Conservation (phyloP, 2,888 invertebrate species). For the Apantesis nais region DNA sequence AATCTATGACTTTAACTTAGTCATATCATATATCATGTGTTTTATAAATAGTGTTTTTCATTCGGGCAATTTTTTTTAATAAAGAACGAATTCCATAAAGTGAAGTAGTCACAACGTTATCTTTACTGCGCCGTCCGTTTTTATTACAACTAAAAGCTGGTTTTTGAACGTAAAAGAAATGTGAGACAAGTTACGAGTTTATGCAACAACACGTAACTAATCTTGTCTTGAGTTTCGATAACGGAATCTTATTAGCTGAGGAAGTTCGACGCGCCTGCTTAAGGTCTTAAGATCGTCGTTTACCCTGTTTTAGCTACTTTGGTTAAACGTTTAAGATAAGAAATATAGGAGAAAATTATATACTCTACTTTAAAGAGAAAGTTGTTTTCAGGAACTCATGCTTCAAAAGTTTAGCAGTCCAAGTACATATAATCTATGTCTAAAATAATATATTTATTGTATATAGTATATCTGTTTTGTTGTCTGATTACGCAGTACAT, state of each 20-base stretch:
- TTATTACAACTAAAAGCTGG: slow-evolving; percentile 28
- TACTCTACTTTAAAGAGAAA: slow-evolving; percentile 13
- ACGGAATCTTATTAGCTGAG: slow-evolving; percentile 35
- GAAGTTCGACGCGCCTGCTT: slow-evolving; percentile 25
- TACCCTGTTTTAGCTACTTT: slow-evolving; percentile 14
- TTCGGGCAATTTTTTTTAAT: background rate
- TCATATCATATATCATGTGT: background rate
- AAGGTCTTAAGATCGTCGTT: slow-evolving; percentile 24
- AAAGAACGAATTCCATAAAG: slow-evolving; percentile 12
- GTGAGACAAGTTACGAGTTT: slow-evolving; percentile 27
- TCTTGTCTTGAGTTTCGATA: slow-evolving; percentile 37
- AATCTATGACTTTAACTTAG: background rate
- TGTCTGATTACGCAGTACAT: too few relatives aligned
- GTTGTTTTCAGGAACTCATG: background rate
- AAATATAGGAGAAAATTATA: slow-evolving; percentile 18
- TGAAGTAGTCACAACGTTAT: slow-evolving; percentile 12
- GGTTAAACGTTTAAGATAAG: slow-evolving; percentile 20
- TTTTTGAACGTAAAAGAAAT: slow-evolving; percentile 36
- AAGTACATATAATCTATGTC: background rate
- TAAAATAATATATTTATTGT: too few relatives aligned
- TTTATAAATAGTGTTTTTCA: too few relatives aligned
- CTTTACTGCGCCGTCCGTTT: slow-evolving; percentile 33
- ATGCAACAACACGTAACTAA: slow-evolving; percentile 48
- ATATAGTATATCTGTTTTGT: too few relatives aligned
- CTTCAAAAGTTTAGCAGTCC: background rate